These are phyloP conservation scores for Lottia scabra DNA, from an alignment of 2,888 invertebrate species.

Conservation along the genomic window DNA sequence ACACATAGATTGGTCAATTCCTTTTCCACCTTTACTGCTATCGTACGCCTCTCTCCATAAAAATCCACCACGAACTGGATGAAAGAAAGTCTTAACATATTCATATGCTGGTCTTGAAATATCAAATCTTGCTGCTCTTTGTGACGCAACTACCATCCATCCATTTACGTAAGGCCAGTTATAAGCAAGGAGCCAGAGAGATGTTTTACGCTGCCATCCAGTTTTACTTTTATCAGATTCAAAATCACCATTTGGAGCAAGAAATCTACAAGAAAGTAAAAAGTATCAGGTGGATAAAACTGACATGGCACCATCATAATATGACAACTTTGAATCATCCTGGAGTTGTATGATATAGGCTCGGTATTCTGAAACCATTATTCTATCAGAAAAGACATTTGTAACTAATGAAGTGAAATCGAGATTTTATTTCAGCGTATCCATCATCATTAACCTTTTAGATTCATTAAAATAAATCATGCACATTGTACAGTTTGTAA, in stretches of 20 bases:
- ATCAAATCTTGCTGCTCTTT: slow-evolving; percentile 20
- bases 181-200: slow-evolving; percentile 11
- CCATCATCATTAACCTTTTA: too few relatives aligned
- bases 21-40: neutral
- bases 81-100: slow-evolving; percentile 11
- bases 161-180: slow-evolving; percentile 19
- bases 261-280: neutral
- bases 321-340: too few relatives aligned
- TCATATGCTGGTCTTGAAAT: slow-evolving; percentile 16
- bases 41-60: slow-evolving; percentile 18
- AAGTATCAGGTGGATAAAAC: too few relatives aligned
- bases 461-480: too few relatives aligned
- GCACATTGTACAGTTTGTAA: too few relatives aligned
- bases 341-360: too few relatives aligned
- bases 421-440: too few relatives aligned
- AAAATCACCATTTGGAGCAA: slow-evolving; percentile 17
- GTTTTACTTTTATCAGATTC: slow-evolving; percentile 5
- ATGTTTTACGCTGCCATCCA: slow-evolving; percentile 16
- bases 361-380: too few relatives aligned
- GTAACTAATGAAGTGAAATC: too few relatives aligned
- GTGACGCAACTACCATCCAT: slow-evolving; percentile 15
- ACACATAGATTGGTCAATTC: slow-evolving; percentile 6
- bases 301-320: too few relatives aligned
- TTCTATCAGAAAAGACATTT: too few relatives aligned
- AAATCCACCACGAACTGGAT: slow-evolving; percentile 9